Evolutionary conservation across 2,888 invertebrate genomes (phyloP).

Genomic region (Galeruca laticollis): DNA sequence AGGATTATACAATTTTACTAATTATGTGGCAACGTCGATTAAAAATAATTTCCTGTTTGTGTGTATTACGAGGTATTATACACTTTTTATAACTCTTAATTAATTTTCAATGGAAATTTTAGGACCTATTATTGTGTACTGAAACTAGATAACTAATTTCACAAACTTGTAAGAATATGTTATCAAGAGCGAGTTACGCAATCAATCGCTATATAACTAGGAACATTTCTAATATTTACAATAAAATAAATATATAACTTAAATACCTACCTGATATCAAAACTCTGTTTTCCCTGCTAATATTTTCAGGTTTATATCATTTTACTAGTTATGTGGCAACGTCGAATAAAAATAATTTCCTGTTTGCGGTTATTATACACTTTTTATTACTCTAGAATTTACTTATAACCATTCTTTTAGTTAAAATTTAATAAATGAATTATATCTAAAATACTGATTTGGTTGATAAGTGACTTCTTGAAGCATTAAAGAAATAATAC

Average conservation of each 20-base stretch:
- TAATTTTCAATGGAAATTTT: no score
- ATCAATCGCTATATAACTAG: not conserved
- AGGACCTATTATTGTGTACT: no score
- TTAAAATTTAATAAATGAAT: not conserved
- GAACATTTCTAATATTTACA: not conserved
- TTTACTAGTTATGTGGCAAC: not conserved
- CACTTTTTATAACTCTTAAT: not conserved
- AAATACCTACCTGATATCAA: not conserved
- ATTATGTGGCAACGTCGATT: not conserved
- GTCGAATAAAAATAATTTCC: not conserved
- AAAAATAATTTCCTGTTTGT: not conserved
- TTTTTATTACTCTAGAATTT: not conserved
- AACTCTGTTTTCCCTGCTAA: not conserved
- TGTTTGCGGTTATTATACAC: not conserved
- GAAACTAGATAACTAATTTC: no score
- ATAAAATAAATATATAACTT: not conserved
- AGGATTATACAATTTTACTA: not conserved
- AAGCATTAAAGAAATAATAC: not conserved
- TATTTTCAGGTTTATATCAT: not conserved
- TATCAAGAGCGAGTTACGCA: not conserved
- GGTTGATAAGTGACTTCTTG: not conserved
- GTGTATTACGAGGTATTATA: not conserved
- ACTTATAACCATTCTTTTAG: not conserved
- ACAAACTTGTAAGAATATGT: not conserved
- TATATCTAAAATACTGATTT: not conserved